Conservation (phyloP, 2,888 invertebrate genomes). For the Callimorpha dominula region DNA sequence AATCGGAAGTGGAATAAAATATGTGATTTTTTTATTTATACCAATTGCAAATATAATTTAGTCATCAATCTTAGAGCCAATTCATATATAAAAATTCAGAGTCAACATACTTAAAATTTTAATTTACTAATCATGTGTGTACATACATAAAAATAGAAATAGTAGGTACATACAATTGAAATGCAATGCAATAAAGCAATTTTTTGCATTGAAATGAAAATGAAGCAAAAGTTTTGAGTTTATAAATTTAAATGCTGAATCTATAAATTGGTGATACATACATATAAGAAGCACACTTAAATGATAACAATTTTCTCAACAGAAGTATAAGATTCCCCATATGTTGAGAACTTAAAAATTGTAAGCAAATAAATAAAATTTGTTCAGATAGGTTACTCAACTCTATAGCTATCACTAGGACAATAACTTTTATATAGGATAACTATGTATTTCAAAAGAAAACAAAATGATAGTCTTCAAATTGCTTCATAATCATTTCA, state of each 20-base stretch:
- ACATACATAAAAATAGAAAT: not conserved
- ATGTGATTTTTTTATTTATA: conserved; percentile 23
- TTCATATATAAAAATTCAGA: not conserved
- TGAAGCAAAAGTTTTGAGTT: conserved; percentile 8
- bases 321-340: too few species aligned
- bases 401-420: not conserved
- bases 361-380: not conserved
- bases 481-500: conserved; percentile 31
- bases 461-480: not conserved
- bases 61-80: not conserved
- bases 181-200: not conserved
- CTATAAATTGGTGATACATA: not conserved
- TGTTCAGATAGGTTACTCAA: too few species aligned
- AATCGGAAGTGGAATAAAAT: conserved; percentile 4
- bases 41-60: conserved; percentile 18
- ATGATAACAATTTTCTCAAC: too few species aligned
- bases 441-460: not conserved
- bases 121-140: not conserved
- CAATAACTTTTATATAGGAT: not conserved
- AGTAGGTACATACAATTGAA: conserved; percentile 1
- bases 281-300: not conserved
- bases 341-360: not conserved
- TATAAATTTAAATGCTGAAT: not conserved
- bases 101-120: not conserved
- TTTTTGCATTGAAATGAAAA: conserved; percentile 8